These are phyloP conservation scores for Toxostoma redivivum DNA, from an alignment of 2,113 vertebrate species.

Conservation along the genomic window DNA sequence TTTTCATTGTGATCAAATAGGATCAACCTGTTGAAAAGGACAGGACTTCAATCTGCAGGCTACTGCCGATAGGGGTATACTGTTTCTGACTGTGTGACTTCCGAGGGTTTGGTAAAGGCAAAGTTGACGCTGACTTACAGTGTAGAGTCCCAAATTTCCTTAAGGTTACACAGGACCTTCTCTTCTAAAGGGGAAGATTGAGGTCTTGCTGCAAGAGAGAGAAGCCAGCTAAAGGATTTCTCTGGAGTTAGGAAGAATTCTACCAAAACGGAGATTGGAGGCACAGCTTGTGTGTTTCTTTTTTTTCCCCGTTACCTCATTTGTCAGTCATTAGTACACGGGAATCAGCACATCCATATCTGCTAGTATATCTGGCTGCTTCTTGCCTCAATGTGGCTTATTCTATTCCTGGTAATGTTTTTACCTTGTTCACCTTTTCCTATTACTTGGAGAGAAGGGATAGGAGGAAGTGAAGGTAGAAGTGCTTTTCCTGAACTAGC, in stretches of 20 bases:
- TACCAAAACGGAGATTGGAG: not conserved
- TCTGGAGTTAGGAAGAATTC: not conserved
- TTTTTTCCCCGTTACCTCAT: rapidly evolving
- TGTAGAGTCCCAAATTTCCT: not conserved
- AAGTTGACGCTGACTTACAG: not conserved
- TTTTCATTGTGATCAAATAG: not conserved
- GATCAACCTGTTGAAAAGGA: not conserved
- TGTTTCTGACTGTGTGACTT: not conserved
- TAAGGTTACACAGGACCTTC: too few relatives aligned
- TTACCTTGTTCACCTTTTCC: not conserved
- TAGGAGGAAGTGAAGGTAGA: not conserved
- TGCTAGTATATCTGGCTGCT: not conserved
- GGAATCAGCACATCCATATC: not conserved
- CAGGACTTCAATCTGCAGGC: rapidly evolving
- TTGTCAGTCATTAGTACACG: not conserved
- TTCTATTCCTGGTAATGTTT: not conserved
- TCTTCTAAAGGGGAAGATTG: not conserved
- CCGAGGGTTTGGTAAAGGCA: not conserved
- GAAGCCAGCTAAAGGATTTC: not conserved
- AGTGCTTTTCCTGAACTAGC: not conserved
- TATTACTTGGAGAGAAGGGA: rapidly evolving
- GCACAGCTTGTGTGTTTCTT: rapidly evolving
- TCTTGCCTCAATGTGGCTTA: not conserved
- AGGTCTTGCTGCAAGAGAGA: not conserved
- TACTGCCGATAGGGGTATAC: not conserved